Conservation (phyloP, 92 coral and sea anemone genomes). For the Porites cylindrica region DNA sequence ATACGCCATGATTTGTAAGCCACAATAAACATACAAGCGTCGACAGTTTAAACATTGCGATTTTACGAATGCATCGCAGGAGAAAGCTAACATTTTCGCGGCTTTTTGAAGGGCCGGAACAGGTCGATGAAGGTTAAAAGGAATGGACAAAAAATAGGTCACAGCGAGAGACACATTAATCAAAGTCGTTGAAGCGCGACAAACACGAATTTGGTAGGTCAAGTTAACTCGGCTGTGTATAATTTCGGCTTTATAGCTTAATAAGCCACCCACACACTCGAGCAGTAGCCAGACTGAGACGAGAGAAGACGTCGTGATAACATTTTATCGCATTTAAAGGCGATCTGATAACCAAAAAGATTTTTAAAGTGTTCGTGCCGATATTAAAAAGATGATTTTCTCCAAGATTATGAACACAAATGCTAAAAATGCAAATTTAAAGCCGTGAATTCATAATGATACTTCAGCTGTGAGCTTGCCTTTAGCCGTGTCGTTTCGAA, state of each 20-base stretch:
- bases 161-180: conserved; percentile 19
- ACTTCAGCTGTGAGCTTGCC: conserved; percentile 24
- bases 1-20: conserved; percentile 12
- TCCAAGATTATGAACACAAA: conserved; percentile 20
- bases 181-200: conserved; percentile 20
- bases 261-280: conserved; percentile 32
- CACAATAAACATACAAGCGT: conserved; percentile 32
- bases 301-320: background rate
- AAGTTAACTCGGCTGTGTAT: conserved; percentile 25
- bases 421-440: conserved; percentile 30
- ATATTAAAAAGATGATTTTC: conserved; percentile 33
- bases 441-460: conserved; percentile 19
- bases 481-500: conserved; percentile 8
- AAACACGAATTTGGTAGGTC: conserved; percentile 22
- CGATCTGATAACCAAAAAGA: conserved; percentile 24
- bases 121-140: background rate
- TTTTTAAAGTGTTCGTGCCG: conserved; percentile 22
- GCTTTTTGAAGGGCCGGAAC: background rate
- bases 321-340: conserved; percentile 32
- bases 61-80: background rate
- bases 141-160: conserved; percentile 6
- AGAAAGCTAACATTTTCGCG: background rate
- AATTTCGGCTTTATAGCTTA: conserved; percentile 30
- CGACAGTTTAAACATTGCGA: conserved; percentile 11
- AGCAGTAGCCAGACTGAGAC: background rate